Percentiles rank a stretch among this genome's conserved stretches.
phyloP scores from a whole-genome alignment of 2,113 vertebrate genomes.

The Myrmophylax atrothorax region DNA sequence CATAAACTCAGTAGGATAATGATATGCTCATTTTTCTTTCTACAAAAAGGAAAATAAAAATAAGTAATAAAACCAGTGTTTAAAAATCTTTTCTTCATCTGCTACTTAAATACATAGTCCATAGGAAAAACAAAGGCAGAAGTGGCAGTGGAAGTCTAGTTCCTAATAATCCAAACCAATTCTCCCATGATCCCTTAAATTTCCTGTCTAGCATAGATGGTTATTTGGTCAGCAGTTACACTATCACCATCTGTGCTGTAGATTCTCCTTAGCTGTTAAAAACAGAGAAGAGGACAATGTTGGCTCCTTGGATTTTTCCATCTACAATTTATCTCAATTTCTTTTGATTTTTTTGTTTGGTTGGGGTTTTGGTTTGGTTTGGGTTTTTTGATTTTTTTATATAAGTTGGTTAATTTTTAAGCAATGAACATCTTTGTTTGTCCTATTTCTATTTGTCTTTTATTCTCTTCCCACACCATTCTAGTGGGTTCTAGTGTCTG shows the following conservation, averaged over 20 bases:
- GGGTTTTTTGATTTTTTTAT: background rate
- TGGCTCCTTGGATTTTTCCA: background rate
- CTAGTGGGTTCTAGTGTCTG: background rate
- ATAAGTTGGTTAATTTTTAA: background rate
- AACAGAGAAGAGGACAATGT: background rate
- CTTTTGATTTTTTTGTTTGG: background rate
- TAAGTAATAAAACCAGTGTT: background rate
- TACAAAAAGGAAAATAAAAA: background rate
- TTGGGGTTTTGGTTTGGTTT: background rate
- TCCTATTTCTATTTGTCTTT: background rate
- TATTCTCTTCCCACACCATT: background rate
- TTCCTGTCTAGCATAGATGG: background rate
- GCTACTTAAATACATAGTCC: background rate
- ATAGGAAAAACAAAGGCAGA: background rate
- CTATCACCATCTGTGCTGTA: background rate
- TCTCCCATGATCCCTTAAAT: background rate
- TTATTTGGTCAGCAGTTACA: background rate
- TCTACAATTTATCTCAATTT: background rate
- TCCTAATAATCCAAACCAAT: background rate
- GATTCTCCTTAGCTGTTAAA: background rate
- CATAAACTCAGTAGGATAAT: background rate
- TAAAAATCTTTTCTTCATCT: background rate
- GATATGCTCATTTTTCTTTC: background rate
- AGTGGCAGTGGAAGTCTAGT: background rate
- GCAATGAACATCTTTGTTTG: background rate